A percentile compares a stretch with the other conserved stretches of the same genome.
Evolutionary conservation across 2,888 invertebrate species (phyloP).

Genomic region (Choristoneura rosaceana): DNA sequence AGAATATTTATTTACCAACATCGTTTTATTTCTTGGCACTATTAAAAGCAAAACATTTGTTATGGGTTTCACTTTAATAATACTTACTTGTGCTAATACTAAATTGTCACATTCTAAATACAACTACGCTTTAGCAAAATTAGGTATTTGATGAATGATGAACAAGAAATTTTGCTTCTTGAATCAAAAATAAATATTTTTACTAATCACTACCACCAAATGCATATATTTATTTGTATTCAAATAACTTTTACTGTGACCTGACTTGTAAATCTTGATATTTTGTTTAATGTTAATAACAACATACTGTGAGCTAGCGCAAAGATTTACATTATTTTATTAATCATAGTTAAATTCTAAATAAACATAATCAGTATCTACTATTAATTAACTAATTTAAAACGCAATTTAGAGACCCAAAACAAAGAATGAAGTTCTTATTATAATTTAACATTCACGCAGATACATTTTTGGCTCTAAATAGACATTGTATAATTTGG

Average conservation of each 20-base stretch:
- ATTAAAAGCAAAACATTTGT: neutral
- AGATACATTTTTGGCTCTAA: slow-evolving; percentile 35
- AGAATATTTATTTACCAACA: neutral
- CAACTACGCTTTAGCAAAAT: neutral
- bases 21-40: slow-evolving; percentile 1
- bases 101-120: neutral
- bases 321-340: neutral
- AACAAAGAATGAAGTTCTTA: slow-evolving; percentile 1
- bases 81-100: slow-evolving; percentile 25
- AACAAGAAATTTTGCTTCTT: neutral
- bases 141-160: neutral
- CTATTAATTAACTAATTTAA: slow-evolving; percentile 1
- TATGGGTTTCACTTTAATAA: slow-evolving; percentile 2
- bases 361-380: slow-evolving; percentile 19
- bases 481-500: slow-evolving; percentile 35
- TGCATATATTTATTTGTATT: neutral
- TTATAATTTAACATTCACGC: neutral
- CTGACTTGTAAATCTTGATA: neutral
- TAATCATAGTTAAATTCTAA: slow-evolving; percentile 1
- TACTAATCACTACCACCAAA: slow-evolving; percentile 1
- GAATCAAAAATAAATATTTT: neutral
- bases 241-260: neutral
- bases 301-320: neutral
- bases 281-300: neutral
- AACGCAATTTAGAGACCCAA: neutral